Conservation (phyloP, 2,113 vertebrate genomes). For the Murina feae region DNA sequence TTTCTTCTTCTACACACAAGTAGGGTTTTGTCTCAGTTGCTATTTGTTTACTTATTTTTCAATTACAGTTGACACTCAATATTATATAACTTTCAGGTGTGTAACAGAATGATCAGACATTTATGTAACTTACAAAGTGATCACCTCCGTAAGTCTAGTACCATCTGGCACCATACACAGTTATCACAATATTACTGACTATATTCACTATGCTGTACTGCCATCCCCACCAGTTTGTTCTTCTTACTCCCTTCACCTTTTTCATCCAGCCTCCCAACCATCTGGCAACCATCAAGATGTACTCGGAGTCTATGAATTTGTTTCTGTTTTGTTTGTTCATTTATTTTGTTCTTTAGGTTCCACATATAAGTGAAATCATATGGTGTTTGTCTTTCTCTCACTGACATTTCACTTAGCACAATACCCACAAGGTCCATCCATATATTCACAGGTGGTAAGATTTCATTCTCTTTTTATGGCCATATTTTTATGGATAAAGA, state of each 20-base stretch:
- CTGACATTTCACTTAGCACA: background rate
- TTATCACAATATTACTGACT: background rate
- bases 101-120: background rate
- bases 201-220: background rate
- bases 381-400: background rate
- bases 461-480: background rate
- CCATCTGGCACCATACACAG: background rate
- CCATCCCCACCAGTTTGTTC: background rate
- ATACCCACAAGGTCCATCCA: background rate
- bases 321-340: background rate
- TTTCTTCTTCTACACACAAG: background rate
- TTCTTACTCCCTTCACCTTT: background rate
- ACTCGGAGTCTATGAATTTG: background rate
- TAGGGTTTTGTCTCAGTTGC: background rate
- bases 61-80: background rate
- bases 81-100: background rate
- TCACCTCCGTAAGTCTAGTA: background rate
- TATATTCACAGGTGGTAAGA: background rate
- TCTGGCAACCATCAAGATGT: background rate
- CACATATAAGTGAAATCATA: background rate
- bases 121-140: background rate
- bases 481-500: too few relatives aligned
- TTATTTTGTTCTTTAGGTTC: background rate
- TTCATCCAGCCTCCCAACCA: background rate
- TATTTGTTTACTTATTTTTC: background rate